Evolutionary conservation across 2,797 vertebrate genomes (phyloP), one percentile per base, ranked within the genome.

Genomic region (Enteromius argenteus): DNA sequence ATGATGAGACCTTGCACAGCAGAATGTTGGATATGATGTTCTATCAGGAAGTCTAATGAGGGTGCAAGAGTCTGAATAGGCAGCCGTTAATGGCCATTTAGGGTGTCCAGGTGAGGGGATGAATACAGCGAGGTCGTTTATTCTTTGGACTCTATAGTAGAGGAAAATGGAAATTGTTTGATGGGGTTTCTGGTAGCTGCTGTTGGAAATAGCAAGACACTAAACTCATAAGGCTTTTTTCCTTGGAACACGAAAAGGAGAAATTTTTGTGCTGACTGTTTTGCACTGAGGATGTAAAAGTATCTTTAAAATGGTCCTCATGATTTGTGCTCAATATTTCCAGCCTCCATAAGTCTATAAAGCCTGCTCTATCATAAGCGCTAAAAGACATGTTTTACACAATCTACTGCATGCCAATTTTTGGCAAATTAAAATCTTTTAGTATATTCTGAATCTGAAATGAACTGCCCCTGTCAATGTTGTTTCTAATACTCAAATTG

Each of bases 1-100:
- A 9, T 15, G 37, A 32, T 60, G 74, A 67, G 51, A 77, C 46
- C 64, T 67, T 66, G 69, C 69, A 44, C 79, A 72, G 68, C 80
- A 81, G 27, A 81, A 73, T 37, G 69, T 75, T 64, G 42, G 68
- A 81, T 62, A 35, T 42, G 42, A 81, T 81, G 67, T 19, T 27
- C 53, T 60, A 17, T 44, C 81, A 76, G 35, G 37, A 37, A 27
- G 23, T 37, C 44, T 51, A 62, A 74, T 74, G 80, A 64, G 27
- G 39, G 66, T 56, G 35, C 44, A 56, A 37, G 67, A 80, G 27
- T 49, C 53, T 81, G 80, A 62, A 81, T 46, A 74, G 56, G 58
- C 44, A 66, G 58, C 30, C 3, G 4, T 23, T 39, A 82, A 82
- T 73, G 56, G 58, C 58, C 7, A 32, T 74, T 66, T 75, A 74